Conservation (phyloP, 2,888 invertebrate species). For the Xestia xanthographa region DNA sequence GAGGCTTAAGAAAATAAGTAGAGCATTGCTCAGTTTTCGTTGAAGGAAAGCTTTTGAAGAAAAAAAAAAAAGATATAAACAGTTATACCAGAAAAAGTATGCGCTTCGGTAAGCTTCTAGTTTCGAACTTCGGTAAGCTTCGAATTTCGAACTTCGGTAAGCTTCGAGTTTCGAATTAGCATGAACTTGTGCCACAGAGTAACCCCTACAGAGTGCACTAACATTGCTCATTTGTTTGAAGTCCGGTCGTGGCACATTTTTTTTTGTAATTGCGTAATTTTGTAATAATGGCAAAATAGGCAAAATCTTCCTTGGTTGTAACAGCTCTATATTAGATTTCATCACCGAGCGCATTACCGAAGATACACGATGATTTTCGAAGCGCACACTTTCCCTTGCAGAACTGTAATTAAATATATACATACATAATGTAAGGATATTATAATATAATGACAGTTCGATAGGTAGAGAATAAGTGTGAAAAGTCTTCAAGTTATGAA, state of each 20-base stretch:
- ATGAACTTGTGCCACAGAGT: background rate
- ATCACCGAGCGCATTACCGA: background rate
- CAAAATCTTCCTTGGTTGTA: background rate
- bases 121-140: background rate
- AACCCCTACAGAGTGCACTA: background rate
- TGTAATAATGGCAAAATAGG: background rate
- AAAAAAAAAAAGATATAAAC: background rate
- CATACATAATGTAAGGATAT: background rate
- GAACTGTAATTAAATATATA: conserved; percentile 11
- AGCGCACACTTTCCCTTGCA: background rate
- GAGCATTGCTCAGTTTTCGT: conserved; percentile 27
- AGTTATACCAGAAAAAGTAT: background rate
- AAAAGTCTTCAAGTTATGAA: conserved; percentile 70
- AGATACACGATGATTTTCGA: background rate
- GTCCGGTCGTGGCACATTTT: background rate
- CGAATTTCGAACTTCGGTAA: too few species aligned
- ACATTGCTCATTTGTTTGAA: background rate
- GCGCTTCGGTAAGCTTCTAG: background rate
- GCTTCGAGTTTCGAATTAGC: background rate
- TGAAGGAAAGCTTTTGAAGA: background rate
- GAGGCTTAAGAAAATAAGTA: background rate
- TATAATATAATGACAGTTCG: conserved; percentile 2
- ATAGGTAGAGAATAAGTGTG: conserved; percentile 63
- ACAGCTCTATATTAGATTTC: background rate
- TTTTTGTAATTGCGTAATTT: background rate